Evolutionary conservation across 2,888 invertebrate species (phyloP).

Genomic region (Lottia scabra): DNA sequence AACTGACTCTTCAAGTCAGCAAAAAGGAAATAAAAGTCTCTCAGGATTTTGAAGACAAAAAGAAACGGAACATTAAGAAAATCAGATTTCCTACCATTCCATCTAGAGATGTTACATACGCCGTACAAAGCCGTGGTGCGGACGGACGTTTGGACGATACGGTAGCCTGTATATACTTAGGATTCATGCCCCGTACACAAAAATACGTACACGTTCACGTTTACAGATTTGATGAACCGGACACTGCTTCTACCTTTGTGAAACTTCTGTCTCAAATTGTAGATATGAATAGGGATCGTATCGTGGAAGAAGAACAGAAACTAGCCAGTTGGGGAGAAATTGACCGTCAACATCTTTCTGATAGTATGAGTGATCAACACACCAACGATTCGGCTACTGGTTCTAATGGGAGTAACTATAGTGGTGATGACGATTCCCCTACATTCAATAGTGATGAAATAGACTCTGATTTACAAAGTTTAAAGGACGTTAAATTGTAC

Average conservation of each 20-base stretch:
- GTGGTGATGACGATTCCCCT: constrained; percentile 43
- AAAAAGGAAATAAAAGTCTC: constrained; percentile 95
- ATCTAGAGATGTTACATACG: constrained; percentile 78
- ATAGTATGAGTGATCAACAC: constrained; percentile 41
- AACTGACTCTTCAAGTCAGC: constrained; percentile 74
- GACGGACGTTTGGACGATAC: constrained; percentile 84
- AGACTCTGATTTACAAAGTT: constrained; percentile 55
- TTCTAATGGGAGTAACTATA: constrained; percentile 43
- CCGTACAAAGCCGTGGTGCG: constrained; percentile 78
- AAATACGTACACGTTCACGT: constrained; percentile 97
- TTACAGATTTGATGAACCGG: constrained; percentile 92
- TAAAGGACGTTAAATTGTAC: constrained; percentile 74
- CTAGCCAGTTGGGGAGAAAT: constrained; percentile 55
- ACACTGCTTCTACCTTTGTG: constrained; percentile 89
- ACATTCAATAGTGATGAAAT: constrained; percentile 51
- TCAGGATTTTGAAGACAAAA: constrained; percentile 76
- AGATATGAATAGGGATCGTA: constrained; percentile 85
- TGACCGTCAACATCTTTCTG: constrained; percentile 38
- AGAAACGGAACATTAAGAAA: constrained; percentile 70
- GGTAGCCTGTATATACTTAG: constrained; percentile 90
- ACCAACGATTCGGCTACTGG: constrained; percentile 47
- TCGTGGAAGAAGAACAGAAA: constrained; percentile 80
- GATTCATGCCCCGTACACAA: constrained; percentile 93
- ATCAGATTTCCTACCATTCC: constrained; percentile 80
- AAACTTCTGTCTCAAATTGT: constrained; percentile 85